Base-by-base conservation (phyloP, 2,797 vertebrate genomes). In the Eulemur albifrons region DNA sequence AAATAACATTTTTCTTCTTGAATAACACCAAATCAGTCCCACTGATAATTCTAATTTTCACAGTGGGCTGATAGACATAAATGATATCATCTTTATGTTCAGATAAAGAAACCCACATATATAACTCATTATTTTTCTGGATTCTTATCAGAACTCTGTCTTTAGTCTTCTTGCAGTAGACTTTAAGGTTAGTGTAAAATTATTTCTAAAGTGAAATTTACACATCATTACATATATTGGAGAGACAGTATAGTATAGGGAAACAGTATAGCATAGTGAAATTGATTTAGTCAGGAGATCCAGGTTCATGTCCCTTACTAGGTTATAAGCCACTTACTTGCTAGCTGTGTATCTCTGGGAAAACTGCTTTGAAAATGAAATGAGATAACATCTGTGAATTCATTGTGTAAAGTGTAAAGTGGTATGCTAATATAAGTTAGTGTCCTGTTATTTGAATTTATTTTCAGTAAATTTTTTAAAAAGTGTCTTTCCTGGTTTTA, bases 41-140 rank as follows among this genome's bases (percentile, higher is more conserved):
- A 90, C 9, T 5, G 32, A 63, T 67, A 93, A 84, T 65, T 94
- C 48, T 92, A 90, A 96, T 84, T 94, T 95, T 96, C n/a, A 94
- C 30, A 89, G 48, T 48, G 10, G 17, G 48, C 3, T 92, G 6
- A 95, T 15, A 85, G 13, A 70, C 48, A 88, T 7, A 97, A 91
- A 61, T 30, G 8, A 72, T 35, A 81, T 11, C 14, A 73, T 35
- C 21, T 90, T 93, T 84, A 63, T 82, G 94, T 96, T 94, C 50
- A 93, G n/a, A 80, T 83, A 80, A 57, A 80, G 25, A 91, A 81
- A 43, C 4, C 23, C 13, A 77, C 25, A 83, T 38, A 72, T 32
- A 27, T 54, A 95, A 87, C 7, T 72, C 21, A 93, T 50, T 92
- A 75, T 85, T 92, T 84, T 88, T 87, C 67, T 54, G 69, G 38